Percentiles rank a stretch among this genome's conserved stretches.
These are phyloP conservation scores for Drosophila histrio DNA, from an alignment of 2,888 invertebrate genomes.

Conservation along the genomic window DNA sequence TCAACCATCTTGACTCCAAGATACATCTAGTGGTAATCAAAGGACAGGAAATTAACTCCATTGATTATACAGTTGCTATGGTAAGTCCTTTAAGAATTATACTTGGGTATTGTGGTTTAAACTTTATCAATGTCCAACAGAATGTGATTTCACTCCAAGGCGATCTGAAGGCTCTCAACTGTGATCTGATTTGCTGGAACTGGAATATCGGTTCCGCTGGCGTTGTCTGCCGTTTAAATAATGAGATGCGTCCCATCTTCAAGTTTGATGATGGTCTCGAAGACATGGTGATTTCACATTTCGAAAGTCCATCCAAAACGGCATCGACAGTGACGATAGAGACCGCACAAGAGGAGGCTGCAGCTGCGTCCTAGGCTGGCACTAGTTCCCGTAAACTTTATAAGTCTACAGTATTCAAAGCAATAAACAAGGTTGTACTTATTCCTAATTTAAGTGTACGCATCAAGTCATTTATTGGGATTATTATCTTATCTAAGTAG, in stretches of 20 bases:
- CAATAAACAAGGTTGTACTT: conserved; percentile 30
- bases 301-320: conserved; percentile 55
- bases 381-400: conserved; percentile 22
- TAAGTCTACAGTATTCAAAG: conserved; percentile 22
- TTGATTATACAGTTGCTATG: conserved; percentile 87
- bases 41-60: conserved; percentile 86
- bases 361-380: not conserved
- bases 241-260: conserved; percentile 72
- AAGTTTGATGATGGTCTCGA: conserved; percentile 70
- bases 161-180: conserved; percentile 85
- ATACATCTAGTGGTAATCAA: conserved; percentile 89
- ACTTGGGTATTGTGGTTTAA: too few relatives aligned
- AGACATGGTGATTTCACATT: conserved; percentile 84
- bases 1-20: conserved; percentile 87
- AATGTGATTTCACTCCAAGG: conserved; percentile 85
- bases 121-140: conserved; percentile 75
- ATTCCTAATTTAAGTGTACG: not conserved
- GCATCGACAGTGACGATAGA: conserved; percentile 71
- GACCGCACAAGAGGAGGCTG: not conserved
- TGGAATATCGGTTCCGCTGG: conserved; percentile 83
- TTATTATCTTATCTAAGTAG: too few relatives aligned
- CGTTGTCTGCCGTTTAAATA: conserved; percentile 80
- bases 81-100: conserved; percentile 79
- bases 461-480: not conserved
- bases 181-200: conserved; percentile 85